phyloP scores from a whole-genome alignment of 2,888 invertebrate species.

The Polietes domitor region DNA sequence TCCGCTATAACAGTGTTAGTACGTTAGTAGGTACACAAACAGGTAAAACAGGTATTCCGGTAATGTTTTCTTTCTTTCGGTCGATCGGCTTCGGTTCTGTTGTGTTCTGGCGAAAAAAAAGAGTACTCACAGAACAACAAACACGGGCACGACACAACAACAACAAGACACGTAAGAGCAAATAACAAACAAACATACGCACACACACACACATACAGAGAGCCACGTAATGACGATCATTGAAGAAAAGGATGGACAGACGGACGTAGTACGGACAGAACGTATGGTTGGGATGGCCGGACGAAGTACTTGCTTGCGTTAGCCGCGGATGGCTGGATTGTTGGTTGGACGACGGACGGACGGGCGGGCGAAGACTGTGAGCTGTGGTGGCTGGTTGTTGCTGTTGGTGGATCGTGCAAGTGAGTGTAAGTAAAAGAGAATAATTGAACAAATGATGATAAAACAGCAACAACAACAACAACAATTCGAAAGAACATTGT shows the following conservation, averaged over 20 bases:
- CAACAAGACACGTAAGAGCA: constrained; percentile 36
- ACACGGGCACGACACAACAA: too few relatives aligned
- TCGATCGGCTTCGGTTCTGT: constrained; percentile 54
- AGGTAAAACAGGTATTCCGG: constrained; percentile 80
- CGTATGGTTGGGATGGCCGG: neutral
- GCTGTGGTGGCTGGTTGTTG: too few relatives aligned
- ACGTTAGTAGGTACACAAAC: constrained; percentile 81
- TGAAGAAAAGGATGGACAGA: constrained; percentile 1
- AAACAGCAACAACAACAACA: constrained; percentile 36
- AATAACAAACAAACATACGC: constrained; percentile 48
- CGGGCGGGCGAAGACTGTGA: neutral
- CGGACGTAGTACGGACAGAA: neutral
- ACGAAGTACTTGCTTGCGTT: neutral
- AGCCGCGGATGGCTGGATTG: neutral
- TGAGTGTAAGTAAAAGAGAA: constrained; percentile 47
- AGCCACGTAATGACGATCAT: neutral
- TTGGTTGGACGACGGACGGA: neutral
- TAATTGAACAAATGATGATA: constrained; percentile 50
- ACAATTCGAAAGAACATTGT: constrained; percentile 37
- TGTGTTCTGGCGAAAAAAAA: constrained; percentile 65
- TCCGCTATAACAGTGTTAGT: constrained; percentile 81
- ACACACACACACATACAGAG: constrained; percentile 35
- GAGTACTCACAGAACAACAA: constrained; percentile 42
- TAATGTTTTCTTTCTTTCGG: constrained; percentile 64
- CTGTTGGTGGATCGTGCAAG: constrained; percentile 10